Conservation (phyloP, 1,140 invertebrate genomes). For the Ceratoteleas bidentatus region DNA sequence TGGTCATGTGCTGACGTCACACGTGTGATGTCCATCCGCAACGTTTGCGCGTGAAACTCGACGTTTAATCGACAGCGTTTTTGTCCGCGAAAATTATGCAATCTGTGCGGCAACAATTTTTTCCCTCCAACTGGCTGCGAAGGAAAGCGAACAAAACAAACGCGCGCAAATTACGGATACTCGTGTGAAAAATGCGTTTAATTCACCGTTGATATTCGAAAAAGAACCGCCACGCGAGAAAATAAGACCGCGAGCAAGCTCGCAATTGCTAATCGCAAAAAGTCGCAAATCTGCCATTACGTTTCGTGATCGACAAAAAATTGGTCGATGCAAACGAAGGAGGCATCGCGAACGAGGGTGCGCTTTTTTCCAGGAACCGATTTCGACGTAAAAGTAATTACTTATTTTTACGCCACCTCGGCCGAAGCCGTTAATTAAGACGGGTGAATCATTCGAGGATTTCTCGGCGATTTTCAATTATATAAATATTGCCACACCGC, state of each 20-base stretch:
- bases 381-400: conserved; percentile 32
- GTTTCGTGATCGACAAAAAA: background rate
- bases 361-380: conserved; percentile 2
- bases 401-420: conserved; percentile 28
- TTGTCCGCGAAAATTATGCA: conserved; percentile 6
- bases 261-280: too few species aligned
- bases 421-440: conserved; percentile 24
- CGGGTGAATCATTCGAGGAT: conserved; percentile 36
- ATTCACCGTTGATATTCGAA: too few species aligned
- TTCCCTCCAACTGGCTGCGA: too few species aligned
- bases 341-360: conserved; percentile 12
- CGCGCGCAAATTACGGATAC: too few species aligned
- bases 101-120: background rate
- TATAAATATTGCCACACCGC: conserved; percentile 45
- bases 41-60: conserved; percentile 39
- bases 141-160: too few species aligned
- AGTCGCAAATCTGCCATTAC: too few species aligned
- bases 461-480: conserved; percentile 48
- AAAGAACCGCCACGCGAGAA: too few species aligned
- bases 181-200: too few species aligned
- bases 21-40: conserved; percentile 42
- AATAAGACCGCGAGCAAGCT: too few species aligned
- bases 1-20: conserved; percentile 77
- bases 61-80: conserved; percentile 19
- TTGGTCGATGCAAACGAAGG: conserved; percentile 28